Evolutionary conservation across 2,113 vertebrate genomes (phyloP).

Genomic region (Serilophus lunatus): DNA sequence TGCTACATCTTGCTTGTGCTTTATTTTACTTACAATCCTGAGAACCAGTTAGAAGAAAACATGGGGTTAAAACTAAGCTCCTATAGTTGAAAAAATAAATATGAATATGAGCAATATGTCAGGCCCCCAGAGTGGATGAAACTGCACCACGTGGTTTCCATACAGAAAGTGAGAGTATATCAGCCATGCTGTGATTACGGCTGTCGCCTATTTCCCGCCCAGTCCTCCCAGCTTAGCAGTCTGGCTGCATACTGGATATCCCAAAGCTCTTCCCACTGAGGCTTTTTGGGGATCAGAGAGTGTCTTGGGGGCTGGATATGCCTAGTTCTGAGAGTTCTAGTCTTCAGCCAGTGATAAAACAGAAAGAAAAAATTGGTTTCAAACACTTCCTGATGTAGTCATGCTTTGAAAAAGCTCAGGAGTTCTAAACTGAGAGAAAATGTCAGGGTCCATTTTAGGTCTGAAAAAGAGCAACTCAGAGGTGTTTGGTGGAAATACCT

Average conservation of each 20-base stretch:
- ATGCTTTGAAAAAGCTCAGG: background rate
- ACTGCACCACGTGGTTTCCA: background rate
- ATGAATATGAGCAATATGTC: background rate
- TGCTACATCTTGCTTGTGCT: background rate
- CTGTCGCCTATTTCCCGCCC: background rate
- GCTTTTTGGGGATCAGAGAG: background rate
- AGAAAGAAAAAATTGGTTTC: background rate
- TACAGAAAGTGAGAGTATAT: constrained; percentile 18
- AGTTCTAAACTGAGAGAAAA: background rate
- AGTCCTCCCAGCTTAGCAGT: background rate
- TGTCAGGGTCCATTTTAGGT: background rate
- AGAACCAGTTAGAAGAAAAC: background rate
- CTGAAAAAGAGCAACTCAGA: background rate
- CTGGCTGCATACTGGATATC: background rate
- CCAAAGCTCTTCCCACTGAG: background rate
- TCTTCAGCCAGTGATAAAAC: background rate
- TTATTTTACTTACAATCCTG: background rate
- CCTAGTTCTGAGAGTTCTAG: background rate
- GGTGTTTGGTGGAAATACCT: background rate
- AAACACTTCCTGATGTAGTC: background rate
- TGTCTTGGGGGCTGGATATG: background rate
- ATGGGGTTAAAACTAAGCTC: background rate
- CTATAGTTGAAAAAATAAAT: background rate
- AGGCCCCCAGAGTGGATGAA: background rate
- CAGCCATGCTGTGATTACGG: background rate